Evolutionary conservation across 2,888 invertebrate species (phyloP), one percentile per base, ranked within the genome.

Genomic region (Andrena bucephala): DNA sequence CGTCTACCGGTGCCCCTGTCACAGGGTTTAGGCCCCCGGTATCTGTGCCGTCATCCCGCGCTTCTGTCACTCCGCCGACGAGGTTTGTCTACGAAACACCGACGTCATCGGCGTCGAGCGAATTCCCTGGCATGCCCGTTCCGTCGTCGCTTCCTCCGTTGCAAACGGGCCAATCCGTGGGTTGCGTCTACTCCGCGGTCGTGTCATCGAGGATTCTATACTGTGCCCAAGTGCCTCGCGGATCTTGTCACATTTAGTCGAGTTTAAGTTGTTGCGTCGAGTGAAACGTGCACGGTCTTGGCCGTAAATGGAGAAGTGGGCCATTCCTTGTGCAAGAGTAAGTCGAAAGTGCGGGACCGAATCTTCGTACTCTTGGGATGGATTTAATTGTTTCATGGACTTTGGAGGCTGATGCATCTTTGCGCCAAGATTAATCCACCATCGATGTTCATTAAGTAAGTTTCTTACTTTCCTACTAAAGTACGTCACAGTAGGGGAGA

Each of bases 61-160:
- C 87, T 90, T 89, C 90, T 89, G 92, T 93, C 93, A 93, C 91
- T 93, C 93, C 68, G 83, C 85, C 85, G 84, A 87, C 88, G 92
- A 91, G 90, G 92, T 93, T 92, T 92, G 92, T 92, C 93, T 91
- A 92, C 87, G 93, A 89, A 92, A 88, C 92, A 85, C 80, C 80
- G 48, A 65, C 84, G 81, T 81, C 83, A 81, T 77, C 68, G 70
- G 33, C 67, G 76, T 42, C 79, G 4, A 7, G 31, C 75, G 67
- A 68, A 68, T 66, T 79, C 67, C 67, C 48, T 24, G 54, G 54
- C 24, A 10, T 48, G 27, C 1, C 8, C 31, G 33, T 24, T 33
- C 36, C 54, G 57, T 69, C 8, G 16, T 31, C 31, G 31, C n/a
- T 16, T 13, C 24, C 31, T 31, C n/a, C 31, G 60, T 31, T 16